A percentile compares a stretch with the other conserved stretches of the same genome.
Evolutionary conservation across 2,888 invertebrate species (phyloP).

Genomic region (Nomada ferruginata): DNA sequence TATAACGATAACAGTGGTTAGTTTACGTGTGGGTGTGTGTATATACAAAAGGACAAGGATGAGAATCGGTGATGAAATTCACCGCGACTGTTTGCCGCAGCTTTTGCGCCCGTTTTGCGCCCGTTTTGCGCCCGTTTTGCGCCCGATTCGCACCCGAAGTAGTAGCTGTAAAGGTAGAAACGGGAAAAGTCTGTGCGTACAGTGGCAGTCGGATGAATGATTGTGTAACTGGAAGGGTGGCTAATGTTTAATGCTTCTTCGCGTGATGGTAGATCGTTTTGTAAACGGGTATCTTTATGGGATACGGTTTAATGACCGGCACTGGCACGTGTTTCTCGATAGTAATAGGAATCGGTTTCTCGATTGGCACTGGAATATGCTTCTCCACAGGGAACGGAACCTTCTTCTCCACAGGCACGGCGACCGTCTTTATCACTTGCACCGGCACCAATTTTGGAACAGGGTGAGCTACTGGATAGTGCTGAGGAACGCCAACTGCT

Average conservation of each 20-base stretch:
- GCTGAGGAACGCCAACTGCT: slow-evolving; percentile 87
- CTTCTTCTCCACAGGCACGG: slow-evolving; percentile 89
- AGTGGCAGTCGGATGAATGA: slow-evolving; percentile 1
- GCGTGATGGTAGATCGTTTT: slow-evolving; percentile 90
- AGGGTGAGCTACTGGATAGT: slow-evolving; percentile 89
- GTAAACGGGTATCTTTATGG: slow-evolving; percentile 89
- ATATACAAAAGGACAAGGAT: slow-evolving; percentile 63
- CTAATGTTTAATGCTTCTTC: slow-evolving; percentile 83
- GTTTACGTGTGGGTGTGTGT: not conserved
- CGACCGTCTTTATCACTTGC: slow-evolving; percentile 89
- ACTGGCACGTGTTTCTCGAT: slow-evolving; percentile 89
- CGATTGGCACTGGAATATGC: slow-evolving; percentile 88
- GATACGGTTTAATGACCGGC: slow-evolving; percentile 89
- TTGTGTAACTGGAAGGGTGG: slow-evolving; percentile 7
- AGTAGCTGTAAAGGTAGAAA: not conserved
- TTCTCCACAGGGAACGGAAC: slow-evolving; percentile 90
- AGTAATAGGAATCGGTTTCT: slow-evolving; percentile 89
- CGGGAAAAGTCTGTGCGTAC: slow-evolving; percentile 11
- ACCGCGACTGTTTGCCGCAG: slow-evolving; percentile 20
- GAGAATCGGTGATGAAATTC: slow-evolving; percentile 50
- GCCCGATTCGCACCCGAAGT: not conserved
- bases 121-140: not conserved
- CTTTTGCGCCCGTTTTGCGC: no score
- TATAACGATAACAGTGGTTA: slow-evolving; percentile 39
- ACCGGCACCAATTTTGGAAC: slow-evolving; percentile 89